phyloP scores from a whole-genome alignment of 1,140 invertebrate species.

The Battus philenor region DNA sequence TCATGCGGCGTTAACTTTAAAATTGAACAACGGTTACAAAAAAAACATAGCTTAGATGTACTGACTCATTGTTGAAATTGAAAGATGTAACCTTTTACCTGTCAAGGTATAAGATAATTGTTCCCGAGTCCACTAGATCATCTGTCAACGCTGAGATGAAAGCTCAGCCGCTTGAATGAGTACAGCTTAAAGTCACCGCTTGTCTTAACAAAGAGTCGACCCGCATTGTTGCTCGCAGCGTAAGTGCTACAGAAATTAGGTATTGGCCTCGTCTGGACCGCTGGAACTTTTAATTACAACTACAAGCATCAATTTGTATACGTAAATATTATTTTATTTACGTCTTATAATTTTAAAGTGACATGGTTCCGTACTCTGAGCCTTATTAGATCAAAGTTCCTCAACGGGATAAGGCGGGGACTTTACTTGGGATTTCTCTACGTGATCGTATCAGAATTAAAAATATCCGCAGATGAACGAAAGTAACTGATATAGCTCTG shows the following conservation, averaged over 20 bases:
- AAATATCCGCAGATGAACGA: too few relatives aligned
- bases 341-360: too few relatives aligned
- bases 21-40: background rate
- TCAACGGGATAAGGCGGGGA: too few relatives aligned
- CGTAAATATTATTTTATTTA: too few relatives aligned
- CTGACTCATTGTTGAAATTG: conserved; percentile 41
- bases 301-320: too few relatives aligned
- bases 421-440: too few relatives aligned
- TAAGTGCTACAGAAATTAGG: conserved; percentile 28
- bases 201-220: conserved; percentile 48
- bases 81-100: conserved; percentile 45
- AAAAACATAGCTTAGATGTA: conserved; percentile 36
- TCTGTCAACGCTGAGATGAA: conserved; percentile 59
- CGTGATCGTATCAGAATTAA: too few relatives aligned
- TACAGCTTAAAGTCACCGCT: conserved; percentile 32
- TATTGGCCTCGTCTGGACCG: background rate
- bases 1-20: background rate
- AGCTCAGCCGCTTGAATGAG: conserved; percentile 27
- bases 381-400: too few relatives aligned
- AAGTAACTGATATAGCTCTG: too few relatives aligned
- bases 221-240: conserved; percentile 36
- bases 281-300: too few relatives aligned
- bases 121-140: conserved; percentile 55
- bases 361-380: too few relatives aligned
- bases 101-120: conserved; percentile 55